Conservation (phyloP, 2,888 invertebrate genomes). For the Bruchidius siliquastri region DNA sequence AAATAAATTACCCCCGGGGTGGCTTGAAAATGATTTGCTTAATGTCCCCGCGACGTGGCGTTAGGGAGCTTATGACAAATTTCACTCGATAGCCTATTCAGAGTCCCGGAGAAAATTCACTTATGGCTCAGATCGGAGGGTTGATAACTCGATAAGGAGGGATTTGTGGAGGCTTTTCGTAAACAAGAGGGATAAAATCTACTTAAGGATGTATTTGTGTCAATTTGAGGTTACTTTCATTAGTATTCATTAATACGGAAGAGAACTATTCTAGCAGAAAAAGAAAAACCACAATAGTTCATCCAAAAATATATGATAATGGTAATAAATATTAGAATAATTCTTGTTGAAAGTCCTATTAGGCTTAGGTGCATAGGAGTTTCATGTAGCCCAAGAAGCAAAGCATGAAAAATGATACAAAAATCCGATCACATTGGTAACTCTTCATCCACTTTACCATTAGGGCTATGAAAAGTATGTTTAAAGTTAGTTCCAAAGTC, state of each 20-base stretch:
- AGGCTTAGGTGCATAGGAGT: too few relatives aligned
- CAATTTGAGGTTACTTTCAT: not conserved
- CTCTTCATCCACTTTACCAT: too few relatives aligned
- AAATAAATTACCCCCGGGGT: constrained; percentile 36
- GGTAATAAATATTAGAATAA: too few relatives aligned
- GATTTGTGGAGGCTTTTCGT: not conserved
- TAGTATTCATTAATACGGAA: not conserved
- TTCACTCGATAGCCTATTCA: constrained; percentile 33
- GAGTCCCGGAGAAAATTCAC: constrained; percentile 21
- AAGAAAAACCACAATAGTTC: too few relatives aligned
- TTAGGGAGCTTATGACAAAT: constrained; percentile 34
- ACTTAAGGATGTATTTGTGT: not conserved
- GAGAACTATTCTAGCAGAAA: too few relatives aligned
- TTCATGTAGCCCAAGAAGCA: too few relatives aligned
- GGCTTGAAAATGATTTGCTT: constrained; percentile 39
- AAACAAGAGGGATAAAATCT: not conserved
- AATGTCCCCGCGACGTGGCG: constrained; percentile 18
- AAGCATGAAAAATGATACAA: too few relatives aligned
- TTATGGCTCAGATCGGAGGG: constrained; percentile 2
- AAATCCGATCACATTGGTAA: too few relatives aligned
- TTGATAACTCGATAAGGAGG: not conserved
- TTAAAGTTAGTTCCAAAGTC: too few relatives aligned
- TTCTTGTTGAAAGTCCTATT: too few relatives aligned
- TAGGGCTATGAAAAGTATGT: too few relatives aligned
- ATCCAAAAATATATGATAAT: too few relatives aligned